phyloP scores from a whole-genome alignment of 2,888 invertebrate species.

The Lepas anatifera region DNA sequence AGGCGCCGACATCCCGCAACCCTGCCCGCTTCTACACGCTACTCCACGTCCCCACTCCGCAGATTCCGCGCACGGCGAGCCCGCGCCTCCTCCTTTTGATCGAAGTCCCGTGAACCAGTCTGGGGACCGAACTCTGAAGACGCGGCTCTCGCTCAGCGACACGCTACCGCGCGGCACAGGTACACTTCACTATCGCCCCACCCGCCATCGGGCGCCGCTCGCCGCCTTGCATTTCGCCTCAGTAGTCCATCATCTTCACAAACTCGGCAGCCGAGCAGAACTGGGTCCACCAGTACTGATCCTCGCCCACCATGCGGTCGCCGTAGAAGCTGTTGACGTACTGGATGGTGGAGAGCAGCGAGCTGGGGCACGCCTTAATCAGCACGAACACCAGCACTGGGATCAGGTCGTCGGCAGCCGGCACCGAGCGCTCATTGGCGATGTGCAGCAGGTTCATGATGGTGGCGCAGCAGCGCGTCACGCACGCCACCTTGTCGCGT shows the following conservation, averaged over 20 bases:
- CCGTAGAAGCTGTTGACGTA: slow-evolving; percentile 89
- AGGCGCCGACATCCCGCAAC: too few relatives aligned
- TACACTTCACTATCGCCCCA: background rate
- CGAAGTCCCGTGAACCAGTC: too few relatives aligned
- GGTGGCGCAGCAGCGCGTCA: slow-evolving; percentile 75
- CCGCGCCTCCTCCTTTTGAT: too few relatives aligned
- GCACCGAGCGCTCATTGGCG: slow-evolving; percentile 54
- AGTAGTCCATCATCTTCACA: slow-evolving; percentile 92
- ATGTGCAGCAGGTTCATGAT: slow-evolving; percentile 87
- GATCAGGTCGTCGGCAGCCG: slow-evolving; percentile 84
- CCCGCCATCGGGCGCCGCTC: background rate
- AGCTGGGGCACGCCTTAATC: slow-evolving; percentile 90
- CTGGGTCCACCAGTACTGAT: slow-evolving; percentile 97
- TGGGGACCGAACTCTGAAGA: too few relatives aligned
- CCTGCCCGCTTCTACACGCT: too few relatives aligned
- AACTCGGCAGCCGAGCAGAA: slow-evolving; percentile 93
- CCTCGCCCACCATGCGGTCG: slow-evolving; percentile 69
- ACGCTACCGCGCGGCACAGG: too few relatives aligned
- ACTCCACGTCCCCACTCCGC: too few relatives aligned
- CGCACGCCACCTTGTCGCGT: slow-evolving; percentile 69
- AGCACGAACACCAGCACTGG: slow-evolving; percentile 94
- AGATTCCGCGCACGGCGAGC: too few relatives aligned
- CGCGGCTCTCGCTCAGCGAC: too few relatives aligned
- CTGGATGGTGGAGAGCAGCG: slow-evolving; percentile 86
- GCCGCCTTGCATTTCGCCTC: too few relatives aligned